These are phyloP conservation scores for Kryptolebias marmoratus DNA, from an alignment of 2,113 vertebrate genomes.

Conservation along the genomic window DNA sequence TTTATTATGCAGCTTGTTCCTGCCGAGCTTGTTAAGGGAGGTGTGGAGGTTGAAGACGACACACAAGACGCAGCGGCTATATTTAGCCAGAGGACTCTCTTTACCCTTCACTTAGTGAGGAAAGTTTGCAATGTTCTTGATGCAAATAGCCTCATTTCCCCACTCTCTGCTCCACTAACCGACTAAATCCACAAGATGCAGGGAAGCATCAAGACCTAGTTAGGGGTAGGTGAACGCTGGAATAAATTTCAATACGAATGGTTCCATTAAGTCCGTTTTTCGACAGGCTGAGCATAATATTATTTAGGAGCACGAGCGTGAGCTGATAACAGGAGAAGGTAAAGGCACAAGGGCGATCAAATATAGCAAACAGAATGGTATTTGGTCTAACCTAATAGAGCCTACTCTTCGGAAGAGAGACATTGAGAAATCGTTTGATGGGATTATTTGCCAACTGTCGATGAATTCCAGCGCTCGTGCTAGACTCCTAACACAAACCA, in stretches of 20 bases:
- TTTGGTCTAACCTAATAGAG: slow-evolving; percentile 43
- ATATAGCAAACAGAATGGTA: slow-evolving; percentile 33
- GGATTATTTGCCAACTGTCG: slow-evolving; percentile 35
- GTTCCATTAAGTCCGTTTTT: slow-evolving; percentile 62
- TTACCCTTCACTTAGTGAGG: slow-evolving; percentile 48
- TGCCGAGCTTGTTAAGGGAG: slow-evolving; percentile 62
- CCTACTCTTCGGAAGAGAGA: slow-evolving; percentile 39
- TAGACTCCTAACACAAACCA: slow-evolving; percentile 11
- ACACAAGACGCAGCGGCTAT: slow-evolving; percentile 47
- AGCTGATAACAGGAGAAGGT: slow-evolving; percentile 50
- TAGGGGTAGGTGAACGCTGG: slow-evolving; percentile 54
- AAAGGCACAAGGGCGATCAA: slow-evolving; percentile 27
- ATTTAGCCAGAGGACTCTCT: slow-evolving; percentile 57
- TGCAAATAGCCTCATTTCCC: slow-evolving; percentile 73
- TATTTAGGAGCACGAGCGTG: slow-evolving; percentile 50
- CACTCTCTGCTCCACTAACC: slow-evolving; percentile 69
- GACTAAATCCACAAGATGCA: slow-evolving; percentile 65
- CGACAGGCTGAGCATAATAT: slow-evolving; percentile 62
- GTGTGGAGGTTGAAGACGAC: slow-evolving; percentile 63
- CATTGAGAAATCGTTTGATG: slow-evolving; percentile 22
- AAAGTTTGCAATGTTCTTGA: slow-evolving; percentile 55
- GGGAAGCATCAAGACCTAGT: slow-evolving; percentile 63
- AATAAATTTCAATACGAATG: slow-evolving; percentile 70
- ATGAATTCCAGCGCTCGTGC: background rate
- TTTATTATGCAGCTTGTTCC: slow-evolving; percentile 67